Conservation (phyloP, 2,888 invertebrate genomes). For the Alcis repandata region DNA sequence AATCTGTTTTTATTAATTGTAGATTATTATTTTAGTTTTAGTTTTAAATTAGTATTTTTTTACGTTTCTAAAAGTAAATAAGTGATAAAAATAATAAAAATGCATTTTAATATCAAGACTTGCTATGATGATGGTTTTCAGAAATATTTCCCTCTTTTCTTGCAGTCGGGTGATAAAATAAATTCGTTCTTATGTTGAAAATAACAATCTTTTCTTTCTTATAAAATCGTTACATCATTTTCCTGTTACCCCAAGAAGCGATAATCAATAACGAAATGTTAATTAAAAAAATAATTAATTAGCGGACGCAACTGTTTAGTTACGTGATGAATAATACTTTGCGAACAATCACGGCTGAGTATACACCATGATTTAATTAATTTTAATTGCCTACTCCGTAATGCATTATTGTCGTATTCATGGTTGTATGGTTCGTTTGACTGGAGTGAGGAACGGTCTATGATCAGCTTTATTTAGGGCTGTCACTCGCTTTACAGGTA, state of each 20-base stretch:
- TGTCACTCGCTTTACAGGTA: neutral
- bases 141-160: too few species aligned
- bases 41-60: too few species aligned
- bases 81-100: too few species aligned
- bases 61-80: too few species aligned
- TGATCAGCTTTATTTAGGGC: conserved; percentile 59
- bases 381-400: conserved; percentile 41
- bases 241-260: conserved; percentile 1
- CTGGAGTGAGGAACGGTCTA: conserved; percentile 62
- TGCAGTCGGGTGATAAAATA: too few species aligned
- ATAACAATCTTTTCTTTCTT: neutral
- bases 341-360: conserved; percentile 34
- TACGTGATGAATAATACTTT: conserved; percentile 25
- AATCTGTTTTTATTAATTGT: neutral
- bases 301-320: conserved; percentile 30
- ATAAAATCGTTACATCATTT: neutral
- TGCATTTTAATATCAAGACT: too few species aligned
- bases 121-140: too few species aligned
- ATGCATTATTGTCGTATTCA: conserved; percentile 42
- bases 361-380: conserved; percentile 37
- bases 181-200: too few species aligned
- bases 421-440: conserved; percentile 56
- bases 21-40: too few species aligned
- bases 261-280: conserved; percentile 17
- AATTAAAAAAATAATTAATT: conserved; percentile 39